Conservation (phyloP, 2,113 vertebrate species). For the Marmota monax region DNA sequence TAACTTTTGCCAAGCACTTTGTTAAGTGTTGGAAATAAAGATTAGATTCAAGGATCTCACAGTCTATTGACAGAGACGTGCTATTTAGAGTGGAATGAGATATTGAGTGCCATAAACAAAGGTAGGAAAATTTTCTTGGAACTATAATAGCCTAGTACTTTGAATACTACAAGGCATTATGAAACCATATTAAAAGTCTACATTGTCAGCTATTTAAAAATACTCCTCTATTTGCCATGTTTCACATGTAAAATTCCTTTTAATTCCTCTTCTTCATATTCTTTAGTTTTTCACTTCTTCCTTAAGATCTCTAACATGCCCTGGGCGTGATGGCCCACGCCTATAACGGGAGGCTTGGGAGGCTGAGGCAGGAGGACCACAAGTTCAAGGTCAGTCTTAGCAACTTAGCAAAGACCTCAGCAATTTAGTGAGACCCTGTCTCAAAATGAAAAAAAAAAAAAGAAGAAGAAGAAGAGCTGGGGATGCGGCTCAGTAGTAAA, state of each 20-base stretch:
- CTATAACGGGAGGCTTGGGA: too few relatives aligned
- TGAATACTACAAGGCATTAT: neutral
- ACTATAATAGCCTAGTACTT: neutral
- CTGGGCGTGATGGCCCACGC: too few relatives aligned
- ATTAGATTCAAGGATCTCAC: neutral
- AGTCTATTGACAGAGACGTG: neutral
- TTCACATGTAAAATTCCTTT: conserved; percentile 46
- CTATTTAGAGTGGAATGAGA: conserved; percentile 5
- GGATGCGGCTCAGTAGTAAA: too few relatives aligned
- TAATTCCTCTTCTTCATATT: neutral
- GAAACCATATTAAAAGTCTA: neutral
- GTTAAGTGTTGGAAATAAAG: neutral
- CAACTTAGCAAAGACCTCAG: too few relatives aligned
- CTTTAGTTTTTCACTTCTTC: neutral
- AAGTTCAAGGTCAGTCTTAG: too few relatives aligned
- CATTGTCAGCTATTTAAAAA: neutral
- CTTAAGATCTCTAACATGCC: neutral
- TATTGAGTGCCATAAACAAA: conserved; percentile 36
- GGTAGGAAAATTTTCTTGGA: conserved; percentile 26
- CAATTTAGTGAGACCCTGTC: too few relatives aligned
- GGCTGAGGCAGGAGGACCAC: too few relatives aligned
- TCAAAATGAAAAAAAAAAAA: too few relatives aligned
- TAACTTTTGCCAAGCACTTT: neutral
- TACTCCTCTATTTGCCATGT: neutral
- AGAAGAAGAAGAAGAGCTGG: too few relatives aligned